Base-by-base conservation (phyloP, 2,797 vertebrate species). In the Crenichthys baileyi region DNA sequence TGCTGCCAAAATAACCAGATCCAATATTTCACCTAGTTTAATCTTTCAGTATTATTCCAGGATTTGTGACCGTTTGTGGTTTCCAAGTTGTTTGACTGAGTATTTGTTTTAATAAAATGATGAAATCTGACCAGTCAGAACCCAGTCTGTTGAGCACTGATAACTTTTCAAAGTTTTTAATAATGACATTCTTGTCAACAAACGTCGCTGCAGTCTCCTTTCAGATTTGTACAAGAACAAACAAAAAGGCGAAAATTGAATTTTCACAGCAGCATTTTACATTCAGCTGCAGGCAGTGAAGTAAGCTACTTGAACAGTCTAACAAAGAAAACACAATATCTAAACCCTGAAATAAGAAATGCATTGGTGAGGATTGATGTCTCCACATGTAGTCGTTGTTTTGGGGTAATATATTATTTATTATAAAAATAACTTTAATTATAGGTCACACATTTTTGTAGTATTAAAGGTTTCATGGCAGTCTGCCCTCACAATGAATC, bases 181-280 rank as follows among this genome's bases (percentile, higher is more conserved):
- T 44, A 67, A 41, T 65, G 18, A 22, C 63, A 68, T 68, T 68
- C 39, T 68, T 68, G 44, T 68, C 65, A 68, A 22, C 65, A 68
- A 68, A 41, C 65, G 9, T 67, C 63, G 24, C 22, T 44, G 65
- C 65, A 68, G 39, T n/a, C 39, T 68, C 36, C 65, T 68, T 44
- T 68, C 22, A 68, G 65, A 41, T 24, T n/a, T 44, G 65, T 41
- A 68, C 9, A 22, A 68, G 65, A 68, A 68, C 39, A 67, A 67
- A 67, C 63, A 68, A 68, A 68, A 39, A 44, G 39, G 65, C 39
- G 12, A 68, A 68, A 68, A 68, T 68, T n/a, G 22, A n/a, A 44
- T 68, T 68, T 68, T 44, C 65, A 44, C 65, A 68, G 65, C 22
- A n/a, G 39, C 39, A 68, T 44, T 67, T 68, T 44, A 44, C 39